These are phyloP conservation scores for Camptogramma bilineatum DNA, from an alignment of 2,888 invertebrate species.

Conservation along the genomic window DNA sequence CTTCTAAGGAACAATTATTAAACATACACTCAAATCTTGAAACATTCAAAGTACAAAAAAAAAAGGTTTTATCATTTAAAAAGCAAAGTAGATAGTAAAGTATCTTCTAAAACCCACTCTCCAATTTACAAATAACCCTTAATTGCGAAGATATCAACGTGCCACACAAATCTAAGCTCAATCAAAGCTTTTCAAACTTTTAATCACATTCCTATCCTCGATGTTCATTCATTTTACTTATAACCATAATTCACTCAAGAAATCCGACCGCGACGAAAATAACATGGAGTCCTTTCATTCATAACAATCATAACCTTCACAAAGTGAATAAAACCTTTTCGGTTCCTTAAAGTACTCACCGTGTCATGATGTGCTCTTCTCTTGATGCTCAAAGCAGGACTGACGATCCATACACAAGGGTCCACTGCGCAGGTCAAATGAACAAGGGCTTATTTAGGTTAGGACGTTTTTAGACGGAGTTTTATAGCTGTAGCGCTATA, in stretches of 20 bases:
- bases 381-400: slow-evolving; percentile 46
- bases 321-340: neutral
- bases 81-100: too few relatives aligned
- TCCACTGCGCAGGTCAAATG: slow-evolving; percentile 64
- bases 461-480: neutral
- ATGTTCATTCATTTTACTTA: neutral
- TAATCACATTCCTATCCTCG: neutral
- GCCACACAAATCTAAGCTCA: too few relatives aligned
- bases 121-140: too few relatives aligned
- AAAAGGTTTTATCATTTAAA: too few relatives aligned
- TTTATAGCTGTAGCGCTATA: neutral
- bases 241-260: neutral
- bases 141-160: too few relatives aligned
- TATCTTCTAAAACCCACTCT: too few relatives aligned
- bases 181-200: neutral
- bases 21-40: too few relatives aligned
- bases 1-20: too few relatives aligned
- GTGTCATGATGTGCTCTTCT: slow-evolving; percentile 52
- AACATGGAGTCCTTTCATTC: neutral
- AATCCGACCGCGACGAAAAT: neutral
- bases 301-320: neutral
- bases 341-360: slow-evolving; percentile 50
- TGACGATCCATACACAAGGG: slow-evolving; percentile 60
- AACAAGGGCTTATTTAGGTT: neutral
- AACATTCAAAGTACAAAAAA: too few relatives aligned